Conservation (phyloP, 2,113 vertebrate species). For the Festucalex cinctus region DNA sequence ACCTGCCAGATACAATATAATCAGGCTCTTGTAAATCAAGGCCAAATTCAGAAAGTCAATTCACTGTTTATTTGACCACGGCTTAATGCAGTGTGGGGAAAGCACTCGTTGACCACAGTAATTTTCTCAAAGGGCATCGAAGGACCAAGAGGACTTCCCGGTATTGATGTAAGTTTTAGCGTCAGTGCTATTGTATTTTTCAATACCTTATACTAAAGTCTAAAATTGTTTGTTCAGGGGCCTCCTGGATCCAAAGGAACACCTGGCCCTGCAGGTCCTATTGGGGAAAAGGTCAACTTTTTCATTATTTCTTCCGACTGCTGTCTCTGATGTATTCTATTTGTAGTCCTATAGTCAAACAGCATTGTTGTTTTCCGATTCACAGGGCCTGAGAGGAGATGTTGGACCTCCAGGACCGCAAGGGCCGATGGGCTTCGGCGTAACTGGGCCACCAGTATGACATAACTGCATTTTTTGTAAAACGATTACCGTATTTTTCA, state of each 20-base stretch:
- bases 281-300: constrained; percentile 78
- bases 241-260: constrained; percentile 71
- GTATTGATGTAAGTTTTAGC: constrained; percentile 59
- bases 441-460: constrained; percentile 78
- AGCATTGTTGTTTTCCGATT: background rate
- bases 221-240: constrained; percentile 70
- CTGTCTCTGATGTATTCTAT: background rate
- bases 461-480: constrained; percentile 8
- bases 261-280: constrained; percentile 75
- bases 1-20: constrained; percentile 2
- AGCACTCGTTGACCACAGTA: background rate
- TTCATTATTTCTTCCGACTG: background rate
- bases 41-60: background rate
- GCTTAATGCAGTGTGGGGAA: background rate
- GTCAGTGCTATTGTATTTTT: background rate
- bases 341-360: background rate
- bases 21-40: constrained; percentile 22
- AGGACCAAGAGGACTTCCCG: constrained; percentile 65
- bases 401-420: constrained; percentile 75
- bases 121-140: constrained; percentile 58
- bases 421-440: constrained; percentile 71
- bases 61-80: background rate
- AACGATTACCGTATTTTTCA: background rate
- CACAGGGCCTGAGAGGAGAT: constrained; percentile 70
- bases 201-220: background rate